Conservation (phyloP, 2,888 invertebrate genomes). For the Calephelis perditalis region DNA sequence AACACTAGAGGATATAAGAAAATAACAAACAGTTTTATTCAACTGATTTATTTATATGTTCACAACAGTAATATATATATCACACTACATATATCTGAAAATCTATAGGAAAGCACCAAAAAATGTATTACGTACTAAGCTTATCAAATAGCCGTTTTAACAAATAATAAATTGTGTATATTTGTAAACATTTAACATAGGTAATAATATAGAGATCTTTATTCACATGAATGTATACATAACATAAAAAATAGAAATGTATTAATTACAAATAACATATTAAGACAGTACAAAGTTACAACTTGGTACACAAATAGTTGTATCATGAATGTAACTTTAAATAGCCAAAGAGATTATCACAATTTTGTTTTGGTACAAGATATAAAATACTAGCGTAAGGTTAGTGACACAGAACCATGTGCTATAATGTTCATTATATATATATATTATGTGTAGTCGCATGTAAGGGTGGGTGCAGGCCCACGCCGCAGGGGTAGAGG, state of each 20-base stretch:
- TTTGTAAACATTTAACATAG: conserved; percentile 7
- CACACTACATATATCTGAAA: conserved; percentile 17
- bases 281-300: too few relatives aligned
- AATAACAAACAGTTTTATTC: conserved; percentile 31
- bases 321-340: neutral
- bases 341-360: neutral
- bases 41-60: conserved; percentile 37
- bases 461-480: too few relatives aligned
- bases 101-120: conserved; percentile 14
- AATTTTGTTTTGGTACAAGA: conserved; percentile 19
- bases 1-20: conserved; percentile 20
- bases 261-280: conserved; percentile 2
- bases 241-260: conserved; percentile 18
- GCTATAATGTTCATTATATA: neutral
- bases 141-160: conserved; percentile 7
- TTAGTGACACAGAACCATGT: conserved; percentile 14
- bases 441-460: too few relatives aligned
- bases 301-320: neutral
- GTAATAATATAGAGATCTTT: conserved; percentile 7
- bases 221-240: too few relatives aligned
- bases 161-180: conserved; percentile 1
- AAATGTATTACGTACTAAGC: conserved; percentile 5
- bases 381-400: conserved; percentile 18
- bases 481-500: too few relatives aligned
- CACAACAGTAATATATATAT: conserved; percentile 15